These are phyloP conservation scores for Crossocerus cetratus DNA, from an alignment of 2,888 invertebrate species.

Conservation along the genomic window DNA sequence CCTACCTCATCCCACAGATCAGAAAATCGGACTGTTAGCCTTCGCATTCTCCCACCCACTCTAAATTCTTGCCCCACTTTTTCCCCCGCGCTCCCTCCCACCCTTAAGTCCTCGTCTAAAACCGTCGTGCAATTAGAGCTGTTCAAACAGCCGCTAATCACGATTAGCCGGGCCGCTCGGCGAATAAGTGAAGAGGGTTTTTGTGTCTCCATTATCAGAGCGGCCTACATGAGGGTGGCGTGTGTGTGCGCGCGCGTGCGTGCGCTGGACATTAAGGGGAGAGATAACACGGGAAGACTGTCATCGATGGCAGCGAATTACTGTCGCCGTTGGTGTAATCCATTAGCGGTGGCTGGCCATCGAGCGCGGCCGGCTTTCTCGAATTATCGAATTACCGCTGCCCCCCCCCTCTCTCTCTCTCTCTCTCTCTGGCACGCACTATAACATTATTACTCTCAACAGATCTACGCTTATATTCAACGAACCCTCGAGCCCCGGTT, in stretches of 20 bases:
- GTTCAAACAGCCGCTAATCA: too few relatives aligned
- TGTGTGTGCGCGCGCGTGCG: too few relatives aligned
- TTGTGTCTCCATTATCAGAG: too few relatives aligned
- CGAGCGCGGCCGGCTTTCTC: conserved; percentile 18
- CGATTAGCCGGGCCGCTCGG: too few relatives aligned
- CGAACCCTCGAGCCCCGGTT: too few relatives aligned
- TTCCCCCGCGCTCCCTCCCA: background rate
- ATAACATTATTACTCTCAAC: conserved; percentile 52
- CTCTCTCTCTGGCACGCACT: conserved; percentile 8
- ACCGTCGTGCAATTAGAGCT: too few relatives aligned
- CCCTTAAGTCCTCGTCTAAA: too few relatives aligned
- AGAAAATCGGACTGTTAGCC: background rate
- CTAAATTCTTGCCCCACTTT: background rate
- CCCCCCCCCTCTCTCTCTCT: too few relatives aligned
- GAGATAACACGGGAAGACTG: background rate
- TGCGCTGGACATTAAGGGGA: too few relatives aligned
- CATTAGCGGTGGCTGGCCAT: conserved; percentile 52
- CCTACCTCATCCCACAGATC: background rate
- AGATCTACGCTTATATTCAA: conserved; percentile 9
- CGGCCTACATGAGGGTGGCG: too few relatives aligned
- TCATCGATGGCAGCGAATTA: conserved; percentile 30
- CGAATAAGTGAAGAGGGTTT: too few relatives aligned
- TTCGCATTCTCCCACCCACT: background rate
- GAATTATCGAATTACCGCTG: conserved; percentile 54
- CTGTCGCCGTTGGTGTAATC: conserved; percentile 41